A percentile compares a stretch with the other conserved stretches of the same genome.
Evolutionary conservation across 37 sponge, comb jelly and placozoan species (phyloP).

Genomic region (Ephydatia muelleri): DNA sequence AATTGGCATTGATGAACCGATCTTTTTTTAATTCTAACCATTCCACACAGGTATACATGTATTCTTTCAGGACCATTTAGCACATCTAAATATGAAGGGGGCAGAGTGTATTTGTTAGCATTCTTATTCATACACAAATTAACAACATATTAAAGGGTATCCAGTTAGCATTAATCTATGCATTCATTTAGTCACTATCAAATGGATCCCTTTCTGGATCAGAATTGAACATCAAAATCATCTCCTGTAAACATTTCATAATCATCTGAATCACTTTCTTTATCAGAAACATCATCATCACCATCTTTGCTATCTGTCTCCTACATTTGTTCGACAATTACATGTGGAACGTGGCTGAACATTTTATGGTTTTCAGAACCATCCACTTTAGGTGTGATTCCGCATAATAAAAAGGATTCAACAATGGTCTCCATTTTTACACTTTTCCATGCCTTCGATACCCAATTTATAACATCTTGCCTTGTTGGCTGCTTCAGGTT

Average conservation of each 20-base stretch:
- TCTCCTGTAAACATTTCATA: background rate
- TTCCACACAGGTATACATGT: too few species aligned
- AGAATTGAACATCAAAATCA: too few species aligned
- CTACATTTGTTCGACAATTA: background rate
- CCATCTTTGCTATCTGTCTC: background rate
- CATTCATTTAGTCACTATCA: too few species aligned
- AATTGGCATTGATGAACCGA: too few species aligned
- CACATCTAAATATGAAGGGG: too few species aligned
- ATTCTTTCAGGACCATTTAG: too few species aligned
- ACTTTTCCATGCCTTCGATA: conserved; percentile 16
- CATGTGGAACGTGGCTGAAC: background rate
- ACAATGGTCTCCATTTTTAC: background rate
- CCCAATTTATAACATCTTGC: conserved; percentile 26
- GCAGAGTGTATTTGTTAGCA: too few species aligned
- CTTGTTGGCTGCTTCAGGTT: conserved; percentile 30
- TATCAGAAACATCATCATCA: background rate
- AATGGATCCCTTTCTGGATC: too few species aligned
- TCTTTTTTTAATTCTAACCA: too few species aligned
- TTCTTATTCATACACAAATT: too few species aligned
- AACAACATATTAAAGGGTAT: too few species aligned
- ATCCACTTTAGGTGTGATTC: conserved; percentile 14
- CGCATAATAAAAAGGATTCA: conserved; percentile 14
- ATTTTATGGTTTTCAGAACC: background rate
- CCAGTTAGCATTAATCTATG: too few species aligned
- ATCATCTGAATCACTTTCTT: background rate